Percentiles rank a stretch among this genome's conserved stretches.
These are phyloP conservation scores for Nebria ingens DNA, from an alignment of 1,140 invertebrate species.

Conservation along the genomic window DNA sequence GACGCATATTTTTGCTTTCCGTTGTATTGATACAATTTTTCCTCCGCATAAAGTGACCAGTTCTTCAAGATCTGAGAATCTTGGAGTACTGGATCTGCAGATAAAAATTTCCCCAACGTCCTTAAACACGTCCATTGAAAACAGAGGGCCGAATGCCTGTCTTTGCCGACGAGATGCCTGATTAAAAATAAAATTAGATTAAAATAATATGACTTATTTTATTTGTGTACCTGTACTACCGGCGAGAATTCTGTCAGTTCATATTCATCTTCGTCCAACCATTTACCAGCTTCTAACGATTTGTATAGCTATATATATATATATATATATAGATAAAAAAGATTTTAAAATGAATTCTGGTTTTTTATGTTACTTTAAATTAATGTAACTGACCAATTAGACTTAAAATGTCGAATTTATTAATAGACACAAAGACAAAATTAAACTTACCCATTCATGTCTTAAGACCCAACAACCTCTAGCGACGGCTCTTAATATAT, in stretches of 20 bases:
- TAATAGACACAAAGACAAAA: conserved; percentile 9
- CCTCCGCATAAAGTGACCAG: conserved; percentile 38
- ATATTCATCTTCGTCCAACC: conserved; percentile 42
- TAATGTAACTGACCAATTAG: too few species aligned
- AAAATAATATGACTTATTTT: conserved; percentile 11
- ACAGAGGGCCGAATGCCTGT: conserved; percentile 38
- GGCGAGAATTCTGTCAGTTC: conserved; percentile 39
- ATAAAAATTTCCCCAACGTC: conserved; percentile 38
- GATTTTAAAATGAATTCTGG: too few species aligned
- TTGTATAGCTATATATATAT: conserved; percentile 37
- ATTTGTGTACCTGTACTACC: conserved; percentile 35
- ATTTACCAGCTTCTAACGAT: conserved; percentile 36
- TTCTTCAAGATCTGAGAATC: conserved; percentile 36
- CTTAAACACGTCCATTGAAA: conserved; percentile 38
- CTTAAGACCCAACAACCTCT: conserved; percentile 45
- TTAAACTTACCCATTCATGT: conserved; percentile 38
- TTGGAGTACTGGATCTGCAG: conserved; percentile 28
- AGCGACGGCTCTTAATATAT: conserved; percentile 41
- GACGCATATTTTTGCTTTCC: conserved; percentile 37
- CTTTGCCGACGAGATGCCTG: conserved; percentile 39
- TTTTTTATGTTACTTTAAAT: too few species aligned
- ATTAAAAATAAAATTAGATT: conserved; percentile 18
- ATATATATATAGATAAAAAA: too few species aligned
- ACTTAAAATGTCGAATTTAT: conserved; percentile 20
- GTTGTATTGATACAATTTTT: conserved; percentile 28